Base-by-base conservation (phyloP, 1,140 invertebrate species). In the Teleogryllus occipitalis region DNA sequence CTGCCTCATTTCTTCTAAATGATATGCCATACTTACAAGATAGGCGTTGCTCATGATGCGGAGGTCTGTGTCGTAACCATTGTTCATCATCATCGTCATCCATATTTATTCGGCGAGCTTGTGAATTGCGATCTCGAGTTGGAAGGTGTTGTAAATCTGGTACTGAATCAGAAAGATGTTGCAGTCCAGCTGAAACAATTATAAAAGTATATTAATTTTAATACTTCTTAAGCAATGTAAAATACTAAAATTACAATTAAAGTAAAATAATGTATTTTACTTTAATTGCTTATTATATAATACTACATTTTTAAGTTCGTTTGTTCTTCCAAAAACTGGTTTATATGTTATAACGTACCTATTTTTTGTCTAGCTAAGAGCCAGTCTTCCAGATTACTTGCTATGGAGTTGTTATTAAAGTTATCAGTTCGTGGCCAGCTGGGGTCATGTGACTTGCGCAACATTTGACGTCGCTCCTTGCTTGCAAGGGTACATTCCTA, bases 401-500 rank as follows among this genome's bases (percentile, higher is more conserved):
- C 78, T 82, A 87, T 83, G 82, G 82, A 48, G 84, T 88, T 83
- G 82, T 88, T 85, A 77, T 86, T 85, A 47, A 85, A 83, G 74
- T 82, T 86, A 22, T 81, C 74, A 12, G 65, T 65, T 72, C 47
- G 74, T 12, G 22, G 72, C 76, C 84, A 83, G 80, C 83, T 83
- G 77, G 84, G 83, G 78, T 86, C 85, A 75, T 86, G 84, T 22
- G 86, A 84, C n/a, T 86, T 86, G 82, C 89, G 87, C 78, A 90
- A 82, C n/a, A 89, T 87, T 82, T 85, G 86, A 79, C 89, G 83
- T 48, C 89, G 85, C 83, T 91, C 89, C 83, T 90, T 90, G 80
- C 89, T 90, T 80, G 87, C 88, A 81, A 90, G 83, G 76, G 88
- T 89, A 83, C 90, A 90, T 84, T 91, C 89, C 86, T 86, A 79